Percentiles rank a stretch among this genome's conserved stretches.
Evolutionary conservation across 2,888 invertebrate species (phyloP).

Genomic region (Ennomos erosarius): DNA sequence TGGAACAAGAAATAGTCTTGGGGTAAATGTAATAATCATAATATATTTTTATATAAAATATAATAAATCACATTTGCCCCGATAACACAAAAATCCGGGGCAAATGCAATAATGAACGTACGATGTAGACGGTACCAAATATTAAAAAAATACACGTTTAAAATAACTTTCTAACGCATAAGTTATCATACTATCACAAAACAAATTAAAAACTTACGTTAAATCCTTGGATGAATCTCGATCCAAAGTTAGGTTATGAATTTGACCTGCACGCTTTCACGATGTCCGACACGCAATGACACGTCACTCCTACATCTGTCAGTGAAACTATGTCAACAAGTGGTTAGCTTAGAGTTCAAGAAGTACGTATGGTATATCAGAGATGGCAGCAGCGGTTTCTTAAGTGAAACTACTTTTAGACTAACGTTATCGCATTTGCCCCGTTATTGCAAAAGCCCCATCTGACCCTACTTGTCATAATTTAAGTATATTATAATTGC

Average conservation of each 20-base stretch:
- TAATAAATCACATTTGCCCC: not conserved
- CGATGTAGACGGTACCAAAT: not conserved
- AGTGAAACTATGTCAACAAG: not conserved
- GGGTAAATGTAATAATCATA: too few relatives aligned
- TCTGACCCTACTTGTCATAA: too few relatives aligned
- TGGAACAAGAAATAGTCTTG: too few relatives aligned
- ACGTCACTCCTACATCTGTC: not conserved
- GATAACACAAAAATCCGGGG: slow-evolving; percentile 1
- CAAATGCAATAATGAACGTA: slow-evolving; percentile 5
- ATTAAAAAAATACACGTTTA: not conserved
- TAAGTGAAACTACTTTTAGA: not conserved
- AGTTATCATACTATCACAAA: not conserved
- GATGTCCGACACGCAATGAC: not conserved
- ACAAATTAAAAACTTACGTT: slow-evolving; percentile 2
- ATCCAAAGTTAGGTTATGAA: not conserved
- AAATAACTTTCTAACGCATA: not conserved
- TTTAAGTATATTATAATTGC: too few relatives aligned
- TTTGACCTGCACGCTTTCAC: not conserved
- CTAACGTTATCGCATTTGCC: not conserved
- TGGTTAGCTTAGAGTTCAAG: not conserved
- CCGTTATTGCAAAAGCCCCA: not conserved
- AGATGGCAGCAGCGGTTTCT: slow-evolving; percentile 3
- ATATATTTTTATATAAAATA: too few relatives aligned
- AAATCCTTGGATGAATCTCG: not conserved
- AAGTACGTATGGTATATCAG: not conserved